Conservation (phyloP, 2,797 vertebrate species). For the Xenops minutus region DNA sequence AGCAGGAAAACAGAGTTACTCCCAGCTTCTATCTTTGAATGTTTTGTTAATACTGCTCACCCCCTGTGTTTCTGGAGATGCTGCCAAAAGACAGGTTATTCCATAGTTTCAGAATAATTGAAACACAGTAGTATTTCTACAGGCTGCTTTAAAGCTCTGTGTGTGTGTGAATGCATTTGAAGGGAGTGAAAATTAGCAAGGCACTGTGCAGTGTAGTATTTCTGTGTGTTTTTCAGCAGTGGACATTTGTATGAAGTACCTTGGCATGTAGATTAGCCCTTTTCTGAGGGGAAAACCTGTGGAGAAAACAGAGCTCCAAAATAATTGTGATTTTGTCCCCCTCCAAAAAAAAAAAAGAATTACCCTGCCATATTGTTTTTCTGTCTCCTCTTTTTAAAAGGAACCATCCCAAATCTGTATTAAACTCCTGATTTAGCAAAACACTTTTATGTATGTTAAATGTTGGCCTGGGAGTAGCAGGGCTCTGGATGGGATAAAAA, state of each 20-base stretch:
- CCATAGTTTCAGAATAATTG: not conserved
- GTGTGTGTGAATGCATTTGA: not conserved
- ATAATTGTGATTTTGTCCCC: not conserved
- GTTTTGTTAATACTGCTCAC: not conserved
- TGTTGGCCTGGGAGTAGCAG: not conserved
- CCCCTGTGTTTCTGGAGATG: not conserved
- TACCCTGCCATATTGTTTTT: not conserved
- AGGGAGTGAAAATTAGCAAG: not conserved
- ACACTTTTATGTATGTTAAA: not conserved
- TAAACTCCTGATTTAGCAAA: not conserved
- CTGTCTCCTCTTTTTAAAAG: not conserved
- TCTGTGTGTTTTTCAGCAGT: not conserved
- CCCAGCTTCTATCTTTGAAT: not conserved
- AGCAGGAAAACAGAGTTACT: not conserved
- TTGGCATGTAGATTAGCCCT: rapidly evolving
- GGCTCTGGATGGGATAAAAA: not conserved
- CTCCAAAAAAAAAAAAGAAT: no score
- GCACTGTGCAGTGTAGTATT: rapidly evolving
- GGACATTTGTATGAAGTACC: not conserved
- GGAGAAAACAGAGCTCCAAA: not conserved
- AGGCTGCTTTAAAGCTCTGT: not conserved
- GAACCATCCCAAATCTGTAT: not conserved
- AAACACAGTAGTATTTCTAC: not conserved
- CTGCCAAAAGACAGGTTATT: not conserved
- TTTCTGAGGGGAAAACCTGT: not conserved